A percentile compares a stretch with the other conserved stretches of the same genome.
Conservation (phyloP, 2,888 invertebrate species). For the Caenorhabditis parvicauda region DNA sequence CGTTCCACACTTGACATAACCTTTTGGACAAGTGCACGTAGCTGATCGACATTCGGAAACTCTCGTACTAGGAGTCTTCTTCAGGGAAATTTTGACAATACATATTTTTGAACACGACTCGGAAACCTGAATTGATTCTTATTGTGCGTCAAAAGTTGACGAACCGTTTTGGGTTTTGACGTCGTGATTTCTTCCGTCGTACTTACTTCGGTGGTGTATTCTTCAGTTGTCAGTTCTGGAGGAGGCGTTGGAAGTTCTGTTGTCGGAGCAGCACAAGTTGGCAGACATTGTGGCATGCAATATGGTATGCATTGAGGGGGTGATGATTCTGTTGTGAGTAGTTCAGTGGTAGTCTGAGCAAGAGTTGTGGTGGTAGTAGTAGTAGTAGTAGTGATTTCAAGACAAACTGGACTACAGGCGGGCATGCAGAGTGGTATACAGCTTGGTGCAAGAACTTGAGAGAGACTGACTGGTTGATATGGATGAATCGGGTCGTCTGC, state of each 20-base stretch:
- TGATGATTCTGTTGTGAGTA: background rate
- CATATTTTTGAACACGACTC: background rate
- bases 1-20: slow-evolving; percentile 15
- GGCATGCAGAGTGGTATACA: slow-evolving; percentile 21
- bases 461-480: slow-evolving; percentile 2
- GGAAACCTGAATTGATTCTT: too few relatives aligned
- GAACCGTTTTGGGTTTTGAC: too few relatives aligned
- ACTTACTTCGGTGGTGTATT: too few relatives aligned
- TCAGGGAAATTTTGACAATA: slow-evolving; percentile 18
- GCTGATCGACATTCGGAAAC: slow-evolving; percentile 15
- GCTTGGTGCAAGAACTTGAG: slow-evolving; percentile 5
- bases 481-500: slow-evolving; percentile 2
- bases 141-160: too few relatives aligned
- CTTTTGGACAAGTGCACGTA: slow-evolving; percentile 17
- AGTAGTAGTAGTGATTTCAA: background rate
- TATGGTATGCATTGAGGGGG: slow-evolving; percentile 1
- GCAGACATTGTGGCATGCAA: slow-evolving; percentile 2
- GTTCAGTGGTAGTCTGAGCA: background rate
- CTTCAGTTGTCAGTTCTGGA: slow-evolving; percentile 22
- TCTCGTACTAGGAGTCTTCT: slow-evolving; percentile 19
- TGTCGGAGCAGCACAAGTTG: slow-evolving; percentile 1
- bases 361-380: too few relatives aligned
- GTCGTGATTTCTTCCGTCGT: too few relatives aligned
- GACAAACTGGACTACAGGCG: slow-evolving; percentile 15
- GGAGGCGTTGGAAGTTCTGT: slow-evolving; percentile 27